phyloP scores from a whole-genome alignment of 2,797 vertebrate genomes.

The Danionella dracula region DNA sequence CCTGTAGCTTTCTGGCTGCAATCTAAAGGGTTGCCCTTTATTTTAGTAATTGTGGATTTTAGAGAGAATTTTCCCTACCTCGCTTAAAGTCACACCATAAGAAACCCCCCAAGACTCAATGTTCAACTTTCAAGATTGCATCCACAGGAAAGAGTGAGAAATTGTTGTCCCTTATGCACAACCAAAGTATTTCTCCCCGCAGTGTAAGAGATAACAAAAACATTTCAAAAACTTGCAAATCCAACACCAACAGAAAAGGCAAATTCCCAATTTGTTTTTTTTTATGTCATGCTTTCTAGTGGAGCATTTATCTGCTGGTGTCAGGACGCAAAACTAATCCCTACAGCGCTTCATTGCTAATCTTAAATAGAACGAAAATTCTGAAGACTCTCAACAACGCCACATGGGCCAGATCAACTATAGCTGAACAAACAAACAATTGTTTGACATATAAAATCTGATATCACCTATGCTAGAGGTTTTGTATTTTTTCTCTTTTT shows the following conservation, averaged over 20 bases:
- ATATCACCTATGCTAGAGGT: conserved; percentile 20
- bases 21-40: too few species aligned
- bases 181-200: conserved; percentile 27
- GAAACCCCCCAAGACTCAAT: too few species aligned
- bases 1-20: too few species aligned
- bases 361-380: conserved; percentile 72
- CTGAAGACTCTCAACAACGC: conserved; percentile 54
- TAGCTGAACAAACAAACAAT: conserved; percentile 46
- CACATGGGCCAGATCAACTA: conserved; percentile 46
- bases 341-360: conserved; percentile 61
- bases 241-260: conserved; percentile 50
- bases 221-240: conserved; percentile 26
- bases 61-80: too few species aligned
- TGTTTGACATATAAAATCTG: conserved; percentile 51
- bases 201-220: conserved; percentile 13
- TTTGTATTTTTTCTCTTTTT: not conserved
- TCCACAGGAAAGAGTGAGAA: not conserved
- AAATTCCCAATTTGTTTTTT: conserved; percentile 43
- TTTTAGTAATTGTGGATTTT: too few species aligned
- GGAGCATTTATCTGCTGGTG: conserved; percentile 59
- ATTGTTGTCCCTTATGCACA: conserved; percentile 1
- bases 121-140: not conserved
- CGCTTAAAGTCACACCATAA: too few species aligned
- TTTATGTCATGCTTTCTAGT: conserved; percentile 43
- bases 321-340: conserved; percentile 62